Percentiles rank a stretch among this genome's conserved stretches.
Evolutionary conservation across 2,888 invertebrate species (phyloP).

Genomic region (Autographa pulchrina): DNA sequence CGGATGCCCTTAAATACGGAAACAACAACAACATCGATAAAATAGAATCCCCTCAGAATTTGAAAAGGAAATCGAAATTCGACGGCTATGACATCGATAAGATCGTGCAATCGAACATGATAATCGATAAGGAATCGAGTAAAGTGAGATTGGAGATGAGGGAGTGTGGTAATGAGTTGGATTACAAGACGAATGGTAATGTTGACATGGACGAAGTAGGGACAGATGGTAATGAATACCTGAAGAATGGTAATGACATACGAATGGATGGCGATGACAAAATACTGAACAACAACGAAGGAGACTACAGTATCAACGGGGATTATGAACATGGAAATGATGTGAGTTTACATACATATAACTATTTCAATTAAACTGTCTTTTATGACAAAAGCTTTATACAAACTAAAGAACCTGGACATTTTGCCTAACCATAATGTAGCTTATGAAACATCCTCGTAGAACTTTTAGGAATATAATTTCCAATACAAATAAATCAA

Average conservation of each 20-base stretch:
- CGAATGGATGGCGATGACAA: slow-evolving; percentile 63
- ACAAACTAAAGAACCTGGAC: too few relatives aligned
- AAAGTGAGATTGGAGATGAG: slow-evolving; percentile 79
- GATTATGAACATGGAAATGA: slow-evolving; percentile 66
- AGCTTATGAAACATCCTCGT: too few relatives aligned
- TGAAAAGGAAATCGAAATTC: slow-evolving; percentile 72
- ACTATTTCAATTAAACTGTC: slow-evolving; percentile 1
- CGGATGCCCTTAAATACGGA: slow-evolving; percentile 52
- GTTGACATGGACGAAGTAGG: slow-evolving; percentile 51
- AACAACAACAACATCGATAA: slow-evolving; percentile 73
- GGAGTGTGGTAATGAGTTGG: slow-evolving; percentile 58
- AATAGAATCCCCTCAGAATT: slow-evolving; percentile 62
- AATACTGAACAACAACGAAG: slow-evolving; percentile 61
- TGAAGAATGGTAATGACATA: slow-evolving; percentile 66
- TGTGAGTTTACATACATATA: slow-evolving; percentile 65
- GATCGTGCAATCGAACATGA: slow-evolving; percentile 77
- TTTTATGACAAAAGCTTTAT: not conserved
- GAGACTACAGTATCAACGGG: slow-evolving; percentile 64
- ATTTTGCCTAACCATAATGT: too few relatives aligned
- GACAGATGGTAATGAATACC: slow-evolving; percentile 65
- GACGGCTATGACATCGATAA: slow-evolving; percentile 71
- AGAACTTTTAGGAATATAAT: too few relatives aligned
- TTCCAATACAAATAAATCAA: too few relatives aligned
- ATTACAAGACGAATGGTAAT: slow-evolving; percentile 56
- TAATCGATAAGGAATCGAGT: slow-evolving; percentile 75